Evolutionary conservation across 2,113 vertebrate species (phyloP).

Genomic region (Poeciliopsis retropinna): DNA sequence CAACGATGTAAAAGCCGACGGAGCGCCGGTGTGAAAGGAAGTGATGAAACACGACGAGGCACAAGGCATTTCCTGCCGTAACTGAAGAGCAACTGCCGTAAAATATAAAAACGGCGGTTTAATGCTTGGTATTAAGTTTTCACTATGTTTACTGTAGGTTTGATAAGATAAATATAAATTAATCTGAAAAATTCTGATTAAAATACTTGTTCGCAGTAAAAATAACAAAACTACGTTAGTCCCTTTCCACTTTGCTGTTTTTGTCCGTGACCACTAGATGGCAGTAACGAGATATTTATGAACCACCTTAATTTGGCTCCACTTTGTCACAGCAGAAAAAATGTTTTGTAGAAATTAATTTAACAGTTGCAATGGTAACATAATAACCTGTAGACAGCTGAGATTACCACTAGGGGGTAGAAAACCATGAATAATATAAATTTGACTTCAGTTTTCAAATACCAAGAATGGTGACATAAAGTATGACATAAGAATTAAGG

Average conservation of each 20-base stretch:
- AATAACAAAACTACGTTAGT: not conserved
- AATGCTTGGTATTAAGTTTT: not conserved
- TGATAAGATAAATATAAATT: not conserved
- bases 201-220: not conserved
- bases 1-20: not conserved
- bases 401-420: no score
- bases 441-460: no score
- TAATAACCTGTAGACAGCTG: no score
- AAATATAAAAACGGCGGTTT: not conserved
- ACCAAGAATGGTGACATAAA: no score
- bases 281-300: not conserved
- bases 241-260: not conserved
- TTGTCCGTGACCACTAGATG: not conserved
- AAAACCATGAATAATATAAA: no score
- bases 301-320: no score
- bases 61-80: constrained; percentile 10
- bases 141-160: not conserved
- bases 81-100: not conserved
- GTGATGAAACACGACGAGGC: constrained; percentile 20
- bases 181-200: not conserved
- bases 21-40: constrained; percentile 66
- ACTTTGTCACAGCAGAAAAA: no score
- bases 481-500: no score
- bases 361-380: no score
- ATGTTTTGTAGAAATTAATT: no score